Percentiles rank a stretch among this genome's conserved stretches.
phyloP scores from a whole-genome alignment of 2,797 vertebrate species.

The Staurois parvus region DNA sequence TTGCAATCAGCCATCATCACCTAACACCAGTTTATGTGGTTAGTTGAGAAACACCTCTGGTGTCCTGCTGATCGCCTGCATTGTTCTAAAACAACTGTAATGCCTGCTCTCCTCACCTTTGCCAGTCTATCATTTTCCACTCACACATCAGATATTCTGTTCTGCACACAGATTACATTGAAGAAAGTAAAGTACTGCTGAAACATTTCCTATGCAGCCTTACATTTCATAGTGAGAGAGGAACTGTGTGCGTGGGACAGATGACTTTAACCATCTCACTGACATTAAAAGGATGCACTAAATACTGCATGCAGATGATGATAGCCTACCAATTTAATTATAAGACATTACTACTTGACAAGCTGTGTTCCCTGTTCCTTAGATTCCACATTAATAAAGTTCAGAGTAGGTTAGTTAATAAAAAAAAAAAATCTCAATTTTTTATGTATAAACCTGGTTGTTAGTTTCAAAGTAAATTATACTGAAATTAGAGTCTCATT shows the following conservation, averaged over 20 bases:
- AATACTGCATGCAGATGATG: too few relatives aligned
- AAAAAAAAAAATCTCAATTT: too few relatives aligned
- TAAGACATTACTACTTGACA: too few relatives aligned
- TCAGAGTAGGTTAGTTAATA: too few relatives aligned
- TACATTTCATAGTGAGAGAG: conserved; percentile 6
- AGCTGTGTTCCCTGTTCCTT: too few relatives aligned
- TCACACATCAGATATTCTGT: background rate
- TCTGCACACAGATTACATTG: background rate
- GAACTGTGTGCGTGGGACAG: conserved; percentile 19
- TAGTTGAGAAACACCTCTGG: conserved; percentile 11
- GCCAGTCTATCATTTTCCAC: background rate
- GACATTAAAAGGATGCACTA: background rate
- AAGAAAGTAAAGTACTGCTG: background rate
- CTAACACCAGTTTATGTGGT: background rate
- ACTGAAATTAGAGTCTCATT: too few relatives aligned
- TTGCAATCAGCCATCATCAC: background rate
- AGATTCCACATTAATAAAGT: too few relatives aligned
- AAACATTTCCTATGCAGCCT: background rate
- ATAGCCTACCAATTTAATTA: too few relatives aligned
- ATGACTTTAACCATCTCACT: background rate
- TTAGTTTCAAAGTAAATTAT: too few relatives aligned
- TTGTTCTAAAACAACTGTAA: background rate
- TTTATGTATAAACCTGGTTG: too few relatives aligned
- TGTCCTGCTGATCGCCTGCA: background rate
- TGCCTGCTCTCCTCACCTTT: background rate